These are phyloP conservation scores for Syritta pipiens DNA, from an alignment of 2,888 invertebrate genomes.

Conservation along the genomic window DNA sequence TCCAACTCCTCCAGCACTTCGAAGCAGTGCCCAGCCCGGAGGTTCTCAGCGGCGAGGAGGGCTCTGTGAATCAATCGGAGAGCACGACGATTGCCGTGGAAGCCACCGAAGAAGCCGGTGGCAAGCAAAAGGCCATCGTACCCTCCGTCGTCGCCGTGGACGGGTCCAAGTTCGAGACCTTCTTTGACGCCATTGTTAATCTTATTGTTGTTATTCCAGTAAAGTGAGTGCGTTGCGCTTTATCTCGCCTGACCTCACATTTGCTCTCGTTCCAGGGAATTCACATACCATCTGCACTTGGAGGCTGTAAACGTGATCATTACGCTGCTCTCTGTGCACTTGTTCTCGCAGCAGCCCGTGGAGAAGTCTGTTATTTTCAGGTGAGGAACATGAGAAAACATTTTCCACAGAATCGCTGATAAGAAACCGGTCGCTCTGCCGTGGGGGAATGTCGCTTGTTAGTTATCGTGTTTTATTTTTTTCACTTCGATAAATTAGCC, in stretches of 20 bases:
- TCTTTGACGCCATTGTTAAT: slow-evolving; percentile 78
- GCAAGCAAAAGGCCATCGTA: slow-evolving; percentile 47
- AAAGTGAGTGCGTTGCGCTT: slow-evolving; percentile 72
- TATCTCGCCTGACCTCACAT: not conserved
- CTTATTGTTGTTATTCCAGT: slow-evolving; percentile 79
- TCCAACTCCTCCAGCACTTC: slow-evolving; percentile 90
- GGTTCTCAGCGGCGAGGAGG: slow-evolving; percentile 70
- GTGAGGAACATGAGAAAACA: slow-evolving; percentile 45
- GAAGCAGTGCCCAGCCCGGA: slow-evolving; percentile 81
- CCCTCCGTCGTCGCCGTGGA: slow-evolving; percentile 75
- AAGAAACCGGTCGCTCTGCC: too few relatives aligned
- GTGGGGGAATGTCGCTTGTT: too few relatives aligned
- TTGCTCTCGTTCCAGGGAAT: slow-evolving; percentile 82
- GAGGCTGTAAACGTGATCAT: slow-evolving; percentile 93
- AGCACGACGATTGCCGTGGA: slow-evolving; percentile 74
- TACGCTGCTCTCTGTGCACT: slow-evolving; percentile 92
- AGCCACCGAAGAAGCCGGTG: slow-evolving; percentile 70
- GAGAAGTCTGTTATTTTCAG: slow-evolving; percentile 84
- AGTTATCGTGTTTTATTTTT: too few relatives aligned
- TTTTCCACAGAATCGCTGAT: too few relatives aligned
- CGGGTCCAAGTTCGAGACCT: slow-evolving; percentile 78
- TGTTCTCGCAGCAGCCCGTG: slow-evolving; percentile 86
- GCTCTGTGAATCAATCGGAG: slow-evolving; percentile 49
- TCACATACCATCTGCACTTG: slow-evolving; percentile 91
- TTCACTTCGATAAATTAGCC: too few relatives aligned